Evolutionary conservation across 1,140 invertebrate species (phyloP).

Genomic region (Pachypsylla venusta): DNA sequence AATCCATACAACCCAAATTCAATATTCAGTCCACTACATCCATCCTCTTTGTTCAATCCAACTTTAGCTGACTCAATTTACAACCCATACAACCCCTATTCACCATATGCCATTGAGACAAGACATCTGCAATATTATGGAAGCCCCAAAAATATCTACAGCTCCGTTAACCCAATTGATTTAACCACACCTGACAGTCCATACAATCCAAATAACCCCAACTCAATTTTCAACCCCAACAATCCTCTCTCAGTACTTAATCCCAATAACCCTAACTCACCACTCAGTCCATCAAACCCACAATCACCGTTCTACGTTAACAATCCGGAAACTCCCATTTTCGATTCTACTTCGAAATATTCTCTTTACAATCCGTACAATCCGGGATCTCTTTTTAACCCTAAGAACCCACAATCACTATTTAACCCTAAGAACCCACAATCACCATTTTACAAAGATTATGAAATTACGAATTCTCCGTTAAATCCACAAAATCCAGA

Average conservation of each 20-base stretch:
- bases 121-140: not conserved
- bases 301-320: not conserved
- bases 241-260: not conserved
- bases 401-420: not conserved
- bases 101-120: not conserved
- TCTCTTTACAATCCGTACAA: not conserved
- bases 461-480: not conserved
- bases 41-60: not conserved
- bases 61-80: not conserved
- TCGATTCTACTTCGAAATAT: not conserved
- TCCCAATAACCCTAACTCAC: not conserved
- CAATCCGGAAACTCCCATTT: not conserved
- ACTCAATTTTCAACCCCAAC: not conserved
- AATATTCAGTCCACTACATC: not conserved
- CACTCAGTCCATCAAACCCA: not conserved
- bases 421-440: not conserved
- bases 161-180: not conserved
- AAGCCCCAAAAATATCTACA: not conserved
- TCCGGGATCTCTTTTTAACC: not conserved
- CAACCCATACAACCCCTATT: not conserved
- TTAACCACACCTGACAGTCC: not conserved
- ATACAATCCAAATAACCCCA: not conserved
- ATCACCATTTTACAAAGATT: constrained; percentile 1
- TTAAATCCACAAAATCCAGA: not conserved
- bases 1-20: not conserved